Base-by-base conservation (phyloP, 2,113 vertebrate species). In the Microtus richardsoni region DNA sequence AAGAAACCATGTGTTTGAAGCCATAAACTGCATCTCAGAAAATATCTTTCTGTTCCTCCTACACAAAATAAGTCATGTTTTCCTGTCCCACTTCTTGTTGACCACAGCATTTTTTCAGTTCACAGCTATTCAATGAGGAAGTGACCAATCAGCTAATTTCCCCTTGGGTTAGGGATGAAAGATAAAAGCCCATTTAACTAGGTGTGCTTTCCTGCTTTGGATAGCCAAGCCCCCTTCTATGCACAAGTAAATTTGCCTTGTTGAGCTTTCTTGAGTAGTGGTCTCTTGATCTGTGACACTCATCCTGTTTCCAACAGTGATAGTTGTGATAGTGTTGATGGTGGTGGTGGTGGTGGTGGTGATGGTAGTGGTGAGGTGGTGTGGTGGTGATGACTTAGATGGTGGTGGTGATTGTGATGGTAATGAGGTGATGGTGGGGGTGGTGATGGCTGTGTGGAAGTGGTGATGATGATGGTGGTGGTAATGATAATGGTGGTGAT, bases 351-450 rank as follows among this genome's bases (percentile, higher is more conserved):
- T 80, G 7, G 4, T 30, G 1, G 3, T 41, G 22, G 2, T 19
- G 12, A 4, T 78, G 1, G 1, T 70, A 33, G 5, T 21, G 49
- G 49, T 12, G 49, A 49, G 49, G 49, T 0, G 5, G 4, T 2
- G 4, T 83, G 41, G 7, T 41, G 1, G 5, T 24, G 41, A 13
- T 80, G 24, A 2, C 8, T 5, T 54, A 54, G 1, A 5, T 91
- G 75, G 0, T 41, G 36, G 3, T 41, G 14, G 6, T 78, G 2
- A 3, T n/a, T 12, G 7, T 44, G 11, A 3, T 89, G 19, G 70
- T 73, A n/a, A 73, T 39, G 70, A 21, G 12, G 12, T 58, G 33
- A 11, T 78, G 2, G 7, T 44, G 7, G 3, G 62, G 9, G 71
- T 74, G n/a, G 21, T 22, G 70, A 22, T 58, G 54, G 19, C 16